Evolutionary conservation across 2,113 vertebrate species (phyloP).

Genomic region (Martes martes): DNA sequence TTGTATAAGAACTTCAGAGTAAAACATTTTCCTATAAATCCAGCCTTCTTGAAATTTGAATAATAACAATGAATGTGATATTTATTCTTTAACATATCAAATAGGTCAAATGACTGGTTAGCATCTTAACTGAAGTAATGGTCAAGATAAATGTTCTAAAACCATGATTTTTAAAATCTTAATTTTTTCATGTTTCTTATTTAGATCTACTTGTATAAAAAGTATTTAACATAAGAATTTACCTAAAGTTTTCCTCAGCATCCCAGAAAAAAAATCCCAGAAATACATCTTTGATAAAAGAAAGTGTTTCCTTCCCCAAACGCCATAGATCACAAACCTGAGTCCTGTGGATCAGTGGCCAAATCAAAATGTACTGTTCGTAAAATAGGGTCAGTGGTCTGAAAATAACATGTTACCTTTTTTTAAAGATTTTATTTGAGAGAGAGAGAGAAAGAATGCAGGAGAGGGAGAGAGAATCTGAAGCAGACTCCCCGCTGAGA

Average conservation of each 20-base stretch:
- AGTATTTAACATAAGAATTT: slow-evolving; percentile 19
- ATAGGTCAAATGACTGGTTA: slow-evolving; percentile 65
- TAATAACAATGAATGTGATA: slow-evolving; percentile 51
- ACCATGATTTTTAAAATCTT: background rate
- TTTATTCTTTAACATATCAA: slow-evolving; percentile 73
- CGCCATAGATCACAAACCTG: background rate
- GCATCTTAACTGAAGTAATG: slow-evolving; percentile 57
- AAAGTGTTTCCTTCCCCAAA: background rate
- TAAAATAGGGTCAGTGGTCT: background rate
- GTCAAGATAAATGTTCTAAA: slow-evolving; percentile 51
- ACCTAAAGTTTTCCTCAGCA: background rate
- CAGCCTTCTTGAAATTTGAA: slow-evolving; percentile 25
- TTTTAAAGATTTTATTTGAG: background rate
- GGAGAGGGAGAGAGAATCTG: background rate
- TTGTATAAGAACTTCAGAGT: slow-evolving; percentile 63
- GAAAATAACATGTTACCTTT: background rate
- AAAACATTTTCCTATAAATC: slow-evolving; percentile 57
- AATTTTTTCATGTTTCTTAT: slow-evolving; percentile 44
- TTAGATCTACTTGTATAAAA: slow-evolving; percentile 15
- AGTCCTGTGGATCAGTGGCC: background rate
- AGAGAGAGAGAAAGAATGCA: background rate
- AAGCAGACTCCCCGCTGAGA: background rate
- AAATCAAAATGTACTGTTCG: background rate
- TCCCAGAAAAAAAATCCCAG: background rate
- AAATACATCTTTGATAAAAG: background rate